Percentiles rank a stretch among this genome's conserved stretches.
Evolutionary conservation across 2,797 vertebrate genomes (phyloP).

Genomic region (Emydoidea blandingii): DNA sequence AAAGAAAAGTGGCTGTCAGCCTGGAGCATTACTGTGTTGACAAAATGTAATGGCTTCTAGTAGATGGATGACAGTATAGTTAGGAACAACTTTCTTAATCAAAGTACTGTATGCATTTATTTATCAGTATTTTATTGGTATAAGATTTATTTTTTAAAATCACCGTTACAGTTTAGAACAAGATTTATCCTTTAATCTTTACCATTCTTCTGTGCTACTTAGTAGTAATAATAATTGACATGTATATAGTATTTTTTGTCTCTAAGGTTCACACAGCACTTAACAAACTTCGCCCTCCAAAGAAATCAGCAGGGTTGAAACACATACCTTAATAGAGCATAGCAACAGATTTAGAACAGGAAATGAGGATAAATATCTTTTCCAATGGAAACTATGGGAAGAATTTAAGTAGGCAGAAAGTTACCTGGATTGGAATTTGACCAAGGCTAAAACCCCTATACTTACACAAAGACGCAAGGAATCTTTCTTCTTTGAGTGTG

Average conservation of each 20-base stretch:
- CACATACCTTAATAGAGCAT: not conserved
- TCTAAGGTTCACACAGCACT: not conserved
- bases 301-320: conserved; percentile 30
- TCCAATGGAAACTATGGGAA: conserved; percentile 49
- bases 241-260: conserved; percentile 13
- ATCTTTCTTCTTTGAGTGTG: not conserved
- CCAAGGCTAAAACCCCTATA: not conserved
- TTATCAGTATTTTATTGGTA: not conserved
- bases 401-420: conserved; percentile 53
- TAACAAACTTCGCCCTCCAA: conserved; percentile 3
- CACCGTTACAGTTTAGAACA: not conserved
- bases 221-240: not conserved
- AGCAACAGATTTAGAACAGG: conserved; percentile 56
- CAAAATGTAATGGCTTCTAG: not conserved
- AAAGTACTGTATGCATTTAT: not conserved
- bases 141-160: not conserved
- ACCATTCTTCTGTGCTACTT: not conserved
- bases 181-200: not conserved
- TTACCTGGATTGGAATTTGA: not conserved
- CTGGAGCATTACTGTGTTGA: not conserved
- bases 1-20: not conserved
- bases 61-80: not conserved
- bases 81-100: not conserved
- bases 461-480: not conserved
- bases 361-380: conserved; percentile 59